Percentiles rank a stretch among this genome's conserved stretches.
Evolutionary conservation across 2,888 invertebrate species (phyloP).

Genomic region (Andrena bicolor): DNA sequence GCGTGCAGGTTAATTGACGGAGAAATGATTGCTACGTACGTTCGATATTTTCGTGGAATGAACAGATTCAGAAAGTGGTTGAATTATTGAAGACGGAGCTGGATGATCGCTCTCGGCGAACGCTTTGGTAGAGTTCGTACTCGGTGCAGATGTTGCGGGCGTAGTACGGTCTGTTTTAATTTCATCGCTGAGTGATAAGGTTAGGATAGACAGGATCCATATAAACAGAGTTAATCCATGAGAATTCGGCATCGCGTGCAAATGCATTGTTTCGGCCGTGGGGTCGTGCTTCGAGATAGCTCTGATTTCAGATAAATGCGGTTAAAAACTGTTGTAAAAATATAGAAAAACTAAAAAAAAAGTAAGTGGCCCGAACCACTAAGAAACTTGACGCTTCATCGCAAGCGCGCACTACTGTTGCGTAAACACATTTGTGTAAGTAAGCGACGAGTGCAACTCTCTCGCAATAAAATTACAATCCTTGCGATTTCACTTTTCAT

Average conservation of each 20-base stretch:
- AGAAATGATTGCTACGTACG: constrained; percentile 32
- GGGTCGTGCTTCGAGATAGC: constrained; percentile 2
- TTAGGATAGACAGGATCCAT: constrained; percentile 70
- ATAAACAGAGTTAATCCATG: constrained; percentile 51
- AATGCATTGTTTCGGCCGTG: constrained; percentile 51
- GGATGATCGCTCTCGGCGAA: not conserved
- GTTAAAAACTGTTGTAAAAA: constrained; percentile 62
- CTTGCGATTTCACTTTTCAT: constrained; percentile 1
- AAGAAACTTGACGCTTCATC: constrained; percentile 59
- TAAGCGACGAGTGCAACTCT: not conserved
- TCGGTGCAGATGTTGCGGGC: constrained; percentile 6
- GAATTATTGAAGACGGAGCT: constrained; percentile 8
- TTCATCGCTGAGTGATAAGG: constrained; percentile 68
- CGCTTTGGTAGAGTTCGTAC: not conserved
- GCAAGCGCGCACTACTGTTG: constrained; percentile 49
- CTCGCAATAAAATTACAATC: not conserved
- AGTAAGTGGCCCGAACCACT: constrained; percentile 51
- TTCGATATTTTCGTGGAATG: constrained; percentile 5
- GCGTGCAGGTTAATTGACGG: not conserved
- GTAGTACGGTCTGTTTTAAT: constrained; percentile 58
- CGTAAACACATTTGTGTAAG: constrained; percentile 28
- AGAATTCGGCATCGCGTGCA: constrained; percentile 33
- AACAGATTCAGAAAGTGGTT: not conserved
- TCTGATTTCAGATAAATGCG: constrained; percentile 7
- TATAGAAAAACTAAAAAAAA: constrained; percentile 67